phyloP scores from a whole-genome alignment of 2,888 invertebrate genomes.

The Thera britannica region DNA sequence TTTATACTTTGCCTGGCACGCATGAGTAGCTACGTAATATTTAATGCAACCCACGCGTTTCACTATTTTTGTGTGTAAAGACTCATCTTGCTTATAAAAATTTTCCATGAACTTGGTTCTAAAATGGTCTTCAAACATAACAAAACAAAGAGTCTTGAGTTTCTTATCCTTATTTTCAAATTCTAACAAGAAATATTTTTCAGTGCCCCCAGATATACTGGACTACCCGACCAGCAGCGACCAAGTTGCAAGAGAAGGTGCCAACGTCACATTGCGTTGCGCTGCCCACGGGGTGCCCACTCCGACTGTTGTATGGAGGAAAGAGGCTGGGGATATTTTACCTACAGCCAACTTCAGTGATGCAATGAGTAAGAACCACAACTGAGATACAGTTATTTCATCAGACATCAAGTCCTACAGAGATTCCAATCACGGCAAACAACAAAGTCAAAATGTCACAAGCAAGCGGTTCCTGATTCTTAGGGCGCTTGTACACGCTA shows the following conservation, averaged over 20 bases:
- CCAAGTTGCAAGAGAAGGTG: slow-evolving; percentile 93
- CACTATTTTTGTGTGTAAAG: no score
- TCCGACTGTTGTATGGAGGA: slow-evolving; percentile 94
- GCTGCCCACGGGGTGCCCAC: slow-evolving; percentile 94
- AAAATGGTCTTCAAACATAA: not conserved
- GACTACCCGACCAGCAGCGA: slow-evolving; percentile 94
- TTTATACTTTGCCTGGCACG: no score
- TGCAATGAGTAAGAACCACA: slow-evolving; percentile 70
- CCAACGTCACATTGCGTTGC: slow-evolving; percentile 93
- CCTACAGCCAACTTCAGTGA: slow-evolving; percentile 79
- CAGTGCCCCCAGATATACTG: slow-evolving; percentile 94
- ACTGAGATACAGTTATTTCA: not conserved
- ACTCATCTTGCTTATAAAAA: no score
- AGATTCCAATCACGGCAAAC: no score
- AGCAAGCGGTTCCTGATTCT: no score
- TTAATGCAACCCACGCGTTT: no score
- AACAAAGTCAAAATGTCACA: no score
- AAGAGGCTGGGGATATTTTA: slow-evolving; percentile 90
- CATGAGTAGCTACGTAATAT: no score
- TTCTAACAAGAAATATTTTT: slow-evolving; percentile 6
- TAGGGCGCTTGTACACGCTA: no score
- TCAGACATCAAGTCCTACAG: no score
- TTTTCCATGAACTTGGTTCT: no score
- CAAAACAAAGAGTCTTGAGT: not conserved
- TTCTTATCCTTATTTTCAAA: not conserved